Evolutionary conservation across 2,113 vertebrate species (phyloP), one percentile per base, ranked within the genome.

Genomic region (Elephantulus edwardii): DNA sequence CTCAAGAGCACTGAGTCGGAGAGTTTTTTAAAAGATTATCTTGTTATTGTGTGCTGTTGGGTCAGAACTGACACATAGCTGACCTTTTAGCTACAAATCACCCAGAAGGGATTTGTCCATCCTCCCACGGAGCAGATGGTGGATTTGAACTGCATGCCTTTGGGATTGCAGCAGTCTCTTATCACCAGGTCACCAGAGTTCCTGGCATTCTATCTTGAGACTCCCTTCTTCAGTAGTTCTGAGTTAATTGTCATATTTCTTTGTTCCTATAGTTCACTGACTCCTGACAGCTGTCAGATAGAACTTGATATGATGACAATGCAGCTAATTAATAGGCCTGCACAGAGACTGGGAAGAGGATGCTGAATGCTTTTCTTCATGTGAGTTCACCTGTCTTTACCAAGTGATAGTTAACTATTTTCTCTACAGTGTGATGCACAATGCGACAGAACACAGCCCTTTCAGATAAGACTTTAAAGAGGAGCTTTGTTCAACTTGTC

Each of bases 261-360:
- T 42, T 66, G 56, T 86, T 68, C 35, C 60, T 88, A 6, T 70
- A 71, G 72, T 83, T 92, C 52, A 81, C 33, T n/a, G 26, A 78
- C 64, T 71, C 72, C 52, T 60, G 64, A 84, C 71, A 89, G 64
- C 89, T 86, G 60, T 86, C 91, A 83, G 58, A 22, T 48, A 83
- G 86, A 33, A 56, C 38, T 72, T 92, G 46, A 86, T 83, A 28
- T 5, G 79, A 16, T 22, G 33, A 80, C 75, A 88, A 52, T 54
- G 52, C 35, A 72, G 44, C 86, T 66, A 89, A 82, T 85, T 72
- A 62, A 82, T 68, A 81, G 35, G 8, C 80, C 66, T 60, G 60
- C n/a, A 58, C 54, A 81, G 48, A 78, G n/a, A 5, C 66, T 60
- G 19, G 28, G 35, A 82, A 71, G 70, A 74, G 68, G 74, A 64